Conservation (phyloP, 1,140 invertebrate genomes). For the Calliopsis andreniformis region DNA sequence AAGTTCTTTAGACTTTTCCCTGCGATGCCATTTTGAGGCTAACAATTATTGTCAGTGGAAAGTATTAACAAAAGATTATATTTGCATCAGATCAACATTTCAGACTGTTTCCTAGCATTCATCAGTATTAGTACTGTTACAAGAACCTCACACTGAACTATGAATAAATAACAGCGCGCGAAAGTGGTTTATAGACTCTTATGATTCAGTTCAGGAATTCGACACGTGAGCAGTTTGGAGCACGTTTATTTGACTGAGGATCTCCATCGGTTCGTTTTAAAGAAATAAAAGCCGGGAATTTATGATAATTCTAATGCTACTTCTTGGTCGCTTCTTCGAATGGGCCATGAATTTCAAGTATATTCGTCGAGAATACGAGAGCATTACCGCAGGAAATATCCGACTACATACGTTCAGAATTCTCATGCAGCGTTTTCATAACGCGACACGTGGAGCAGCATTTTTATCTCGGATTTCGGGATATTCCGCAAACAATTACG, state of each 20-base stretch:
- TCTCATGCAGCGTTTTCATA: neutral
- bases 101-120: neutral
- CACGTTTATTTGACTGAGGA: constrained; percentile 17
- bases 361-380: constrained; percentile 30
- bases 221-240: neutral
- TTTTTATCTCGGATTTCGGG: constrained; percentile 26
- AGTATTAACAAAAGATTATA: neutral
- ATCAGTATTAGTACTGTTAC: neutral
- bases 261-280: constrained; percentile 26
- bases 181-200: neutral
- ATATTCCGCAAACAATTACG: constrained; percentile 18
- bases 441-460: neutral
- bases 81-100: neutral
- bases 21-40: too few species aligned
- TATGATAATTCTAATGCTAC: constrained; percentile 47
- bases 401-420: constrained; percentile 23
- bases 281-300: constrained; percentile 29
- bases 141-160: too few species aligned
- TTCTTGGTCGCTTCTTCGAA: constrained; percentile 41
- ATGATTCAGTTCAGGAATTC: neutral
- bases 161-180: neutral
- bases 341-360: constrained; percentile 45
- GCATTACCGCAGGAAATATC: constrained; percentile 31
- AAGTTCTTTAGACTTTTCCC: too few species aligned
- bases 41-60: too few species aligned